Evolutionary conservation across 2,888 invertebrate genomes (phyloP), one percentile per base, ranked within the genome.

Genomic region (Diaprepes abbreviatus): DNA sequence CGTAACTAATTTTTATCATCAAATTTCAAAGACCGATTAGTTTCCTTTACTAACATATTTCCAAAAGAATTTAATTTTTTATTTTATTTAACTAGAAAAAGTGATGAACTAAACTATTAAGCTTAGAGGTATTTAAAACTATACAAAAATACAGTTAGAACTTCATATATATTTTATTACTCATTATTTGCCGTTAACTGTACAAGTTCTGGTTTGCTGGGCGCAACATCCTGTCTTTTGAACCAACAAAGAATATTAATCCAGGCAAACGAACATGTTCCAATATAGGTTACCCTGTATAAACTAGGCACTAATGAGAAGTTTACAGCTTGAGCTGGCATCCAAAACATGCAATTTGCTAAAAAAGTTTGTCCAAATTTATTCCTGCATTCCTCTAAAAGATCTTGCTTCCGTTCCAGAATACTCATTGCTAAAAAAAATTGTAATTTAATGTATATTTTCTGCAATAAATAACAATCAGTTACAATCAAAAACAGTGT

Each of bases 201-300:
- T n/a, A 43, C 7, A 50, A 6, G 28, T 28, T 50, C 28, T 14
- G 48, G 28, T 28, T 50, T 50, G 9, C 12, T 2, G 24, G 57
- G 7, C 3, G 19, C 14, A 21, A 55, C 14, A 5, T 70, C 71
- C 64, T 88, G 88, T 63, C 93, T 84, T 80, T 95, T 95, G 70
- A 94, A 89, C 83, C 91, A 93, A 80, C 94, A 94, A 19, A 95
- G 85, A 62, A 95, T 91, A 79, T 95, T 95, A 66, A 93, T 92
- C 95, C 95, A 95, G 19, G 91, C 82, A 76, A 95, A 92, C 0
- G 94, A 91, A 54, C 91, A 92, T 0, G 89, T 85, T 0, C 93
- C 92, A 21, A 95, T 92, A 79, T 92, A 95, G 1, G 91, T 88
- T 0, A 95, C 93, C 12, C 95, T 87, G 66, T 91, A 88, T 58